These are phyloP conservation scores for Siderastrea radians DNA, from an alignment of 92 coral and sea anemone species.

Conservation along the genomic window DNA sequence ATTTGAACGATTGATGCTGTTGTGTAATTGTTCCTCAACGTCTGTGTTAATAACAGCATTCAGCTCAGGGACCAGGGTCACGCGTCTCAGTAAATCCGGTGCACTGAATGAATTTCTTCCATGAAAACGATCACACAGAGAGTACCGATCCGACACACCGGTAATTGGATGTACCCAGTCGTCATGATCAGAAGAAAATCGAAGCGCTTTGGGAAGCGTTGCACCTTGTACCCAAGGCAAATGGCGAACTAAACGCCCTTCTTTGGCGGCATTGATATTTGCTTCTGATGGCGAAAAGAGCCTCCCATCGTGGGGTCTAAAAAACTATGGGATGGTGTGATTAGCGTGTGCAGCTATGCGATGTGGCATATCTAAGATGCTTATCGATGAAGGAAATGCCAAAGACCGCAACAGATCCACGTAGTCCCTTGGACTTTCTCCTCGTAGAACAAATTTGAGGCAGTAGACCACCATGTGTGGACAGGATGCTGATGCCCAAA, in stretches of 20 bases:
- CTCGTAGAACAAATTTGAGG: constrained; percentile 69
- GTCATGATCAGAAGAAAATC: not conserved
- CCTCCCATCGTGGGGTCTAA: constrained; percentile 48
- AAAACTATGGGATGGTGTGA: constrained; percentile 28
- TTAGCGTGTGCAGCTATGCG: constrained; percentile 66
- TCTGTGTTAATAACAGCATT: constrained; percentile 55
- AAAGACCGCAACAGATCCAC: constrained; percentile 55
- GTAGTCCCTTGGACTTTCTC: constrained; percentile 70
- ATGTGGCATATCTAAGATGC: constrained; percentile 58
- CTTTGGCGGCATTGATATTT: constrained; percentile 39
- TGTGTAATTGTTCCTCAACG: constrained; percentile 64
- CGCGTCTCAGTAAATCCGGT: constrained; percentile 41
- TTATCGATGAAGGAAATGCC: constrained; percentile 53
- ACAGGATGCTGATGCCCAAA: constrained; percentile 77
- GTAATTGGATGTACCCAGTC: constrained; percentile 47
- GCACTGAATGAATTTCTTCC: constrained; percentile 53
- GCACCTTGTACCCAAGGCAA: constrained; percentile 34
- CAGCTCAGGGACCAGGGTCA: constrained; percentile 56
- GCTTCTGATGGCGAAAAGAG: constrained; percentile 30
- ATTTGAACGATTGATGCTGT: constrained; percentile 51
- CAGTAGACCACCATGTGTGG: constrained; percentile 68
- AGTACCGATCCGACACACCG: constrained; percentile 46
- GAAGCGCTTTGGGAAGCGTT: not conserved
- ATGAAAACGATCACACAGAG: constrained; percentile 60
- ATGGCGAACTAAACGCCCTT: constrained; percentile 40